Conservation (phyloP, 2,797 vertebrate genomes). For the Argyrosomus regius region DNA sequence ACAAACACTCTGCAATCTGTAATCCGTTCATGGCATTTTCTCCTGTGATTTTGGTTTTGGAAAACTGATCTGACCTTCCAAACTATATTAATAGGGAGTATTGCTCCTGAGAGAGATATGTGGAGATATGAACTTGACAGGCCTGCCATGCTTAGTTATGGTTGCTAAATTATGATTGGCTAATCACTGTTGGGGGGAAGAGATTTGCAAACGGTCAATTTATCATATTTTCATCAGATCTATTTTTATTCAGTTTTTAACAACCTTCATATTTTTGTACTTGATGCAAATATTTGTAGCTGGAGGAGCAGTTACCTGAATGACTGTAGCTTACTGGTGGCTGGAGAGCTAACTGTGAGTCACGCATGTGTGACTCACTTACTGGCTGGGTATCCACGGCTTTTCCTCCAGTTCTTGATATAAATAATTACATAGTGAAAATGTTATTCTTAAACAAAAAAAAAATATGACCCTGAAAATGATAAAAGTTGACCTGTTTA, state of each 20-base stretch:
- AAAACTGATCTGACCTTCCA: background rate
- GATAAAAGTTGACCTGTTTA: conserved; percentile 25
- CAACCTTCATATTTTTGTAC: background rate
- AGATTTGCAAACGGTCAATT: background rate
- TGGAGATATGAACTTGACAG: background rate
- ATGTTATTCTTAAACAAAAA: conserved; percentile 6
- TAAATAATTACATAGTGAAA: conserved; percentile 18
- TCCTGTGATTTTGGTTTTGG: background rate
- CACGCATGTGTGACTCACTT: conserved; percentile 15
- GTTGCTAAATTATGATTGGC: background rate
- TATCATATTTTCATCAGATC: background rate
- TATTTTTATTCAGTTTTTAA: background rate
- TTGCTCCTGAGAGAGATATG: background rate
- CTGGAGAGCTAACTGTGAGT: conserved; percentile 19
- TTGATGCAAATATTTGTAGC: background rate
- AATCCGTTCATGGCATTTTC: background rate
- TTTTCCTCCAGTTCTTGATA: conserved; percentile 2
- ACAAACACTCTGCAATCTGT: background rate
- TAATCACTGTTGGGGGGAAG: background rate
- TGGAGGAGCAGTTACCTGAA: conserved; percentile 9
- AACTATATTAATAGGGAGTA: background rate
- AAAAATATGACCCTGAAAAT: conserved; percentile 22
- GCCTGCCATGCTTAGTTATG: accelerated
- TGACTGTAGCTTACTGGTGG: background rate
- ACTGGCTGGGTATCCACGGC: background rate